Evolutionary conservation across 2,797 vertebrate species (phyloP).

Genomic region (Manis crassicaudata): DNA sequence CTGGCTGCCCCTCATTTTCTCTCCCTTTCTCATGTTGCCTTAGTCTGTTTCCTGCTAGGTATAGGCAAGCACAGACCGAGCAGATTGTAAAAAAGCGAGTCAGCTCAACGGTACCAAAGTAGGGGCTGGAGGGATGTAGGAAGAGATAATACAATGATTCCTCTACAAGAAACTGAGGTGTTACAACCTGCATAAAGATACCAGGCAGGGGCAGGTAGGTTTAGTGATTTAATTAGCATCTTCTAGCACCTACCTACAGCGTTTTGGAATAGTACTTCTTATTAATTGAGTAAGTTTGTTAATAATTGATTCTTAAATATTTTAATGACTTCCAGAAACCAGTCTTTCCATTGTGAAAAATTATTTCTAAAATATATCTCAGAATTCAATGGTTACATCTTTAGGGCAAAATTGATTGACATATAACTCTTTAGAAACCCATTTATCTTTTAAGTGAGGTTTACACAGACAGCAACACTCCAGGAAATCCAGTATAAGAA

Average conservation of each 20-base stretch:
- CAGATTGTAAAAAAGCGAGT: background rate
- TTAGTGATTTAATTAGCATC: background rate
- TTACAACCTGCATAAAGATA: background rate
- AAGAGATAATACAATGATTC: background rate
- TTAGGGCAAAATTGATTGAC: background rate
- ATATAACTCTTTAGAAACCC: background rate
- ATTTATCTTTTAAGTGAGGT: background rate
- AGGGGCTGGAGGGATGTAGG: background rate
- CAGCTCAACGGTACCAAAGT: background rate
- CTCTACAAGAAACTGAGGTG: background rate
- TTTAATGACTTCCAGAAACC: background rate
- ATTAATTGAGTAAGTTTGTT: background rate
- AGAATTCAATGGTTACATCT: background rate
- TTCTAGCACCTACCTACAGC: background rate
- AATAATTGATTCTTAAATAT: conserved; percentile 6
- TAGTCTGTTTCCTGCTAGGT: background rate
- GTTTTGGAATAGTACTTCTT: background rate
- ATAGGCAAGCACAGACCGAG: background rate
- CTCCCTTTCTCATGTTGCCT: background rate
- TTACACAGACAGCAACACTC: background rate
- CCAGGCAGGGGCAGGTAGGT: background rate
- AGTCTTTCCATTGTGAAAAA: background rate
- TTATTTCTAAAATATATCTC: conserved; percentile 5
- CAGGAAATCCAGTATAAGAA: background rate
- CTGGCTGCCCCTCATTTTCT: background rate